Conservation (phyloP, 2,113 vertebrate genomes). For the Cervus canadensis region DNA sequence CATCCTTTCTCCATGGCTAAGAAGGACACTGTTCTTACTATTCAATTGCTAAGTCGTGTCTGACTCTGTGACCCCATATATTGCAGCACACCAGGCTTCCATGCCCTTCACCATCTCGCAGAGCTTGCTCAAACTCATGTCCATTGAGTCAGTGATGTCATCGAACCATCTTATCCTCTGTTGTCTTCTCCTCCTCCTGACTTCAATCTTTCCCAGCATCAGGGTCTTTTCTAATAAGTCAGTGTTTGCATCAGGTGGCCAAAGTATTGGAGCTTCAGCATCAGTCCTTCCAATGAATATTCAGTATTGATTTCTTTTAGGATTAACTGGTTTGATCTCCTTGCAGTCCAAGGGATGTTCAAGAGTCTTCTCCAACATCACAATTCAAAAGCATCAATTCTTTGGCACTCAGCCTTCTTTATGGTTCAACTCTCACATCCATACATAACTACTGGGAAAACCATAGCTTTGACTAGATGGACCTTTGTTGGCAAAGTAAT, state of each 20-base stretch:
- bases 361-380: background rate
- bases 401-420: background rate
- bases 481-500: background rate
- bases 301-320: background rate
- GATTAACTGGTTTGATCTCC: background rate
- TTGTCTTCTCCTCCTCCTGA: background rate
- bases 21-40: background rate
- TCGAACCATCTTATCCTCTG: background rate
- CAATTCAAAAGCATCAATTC: background rate
- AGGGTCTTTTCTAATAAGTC: background rate
- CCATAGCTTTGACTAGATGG: background rate
- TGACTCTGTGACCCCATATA: background rate
- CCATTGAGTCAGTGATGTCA: background rate
- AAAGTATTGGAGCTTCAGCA: background rate
- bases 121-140: background rate
- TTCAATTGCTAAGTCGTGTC: background rate
- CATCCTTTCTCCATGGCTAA: background rate
- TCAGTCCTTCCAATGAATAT: background rate
- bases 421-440: background rate
- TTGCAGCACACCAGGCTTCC: background rate
- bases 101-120: accelerated
- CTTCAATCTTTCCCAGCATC: background rate
- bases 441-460: background rate
- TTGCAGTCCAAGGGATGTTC: background rate
- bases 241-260: background rate